Base-by-base conservation (phyloP, 1,140 invertebrate species). In the Ceratoteleas bidentatus region DNA sequence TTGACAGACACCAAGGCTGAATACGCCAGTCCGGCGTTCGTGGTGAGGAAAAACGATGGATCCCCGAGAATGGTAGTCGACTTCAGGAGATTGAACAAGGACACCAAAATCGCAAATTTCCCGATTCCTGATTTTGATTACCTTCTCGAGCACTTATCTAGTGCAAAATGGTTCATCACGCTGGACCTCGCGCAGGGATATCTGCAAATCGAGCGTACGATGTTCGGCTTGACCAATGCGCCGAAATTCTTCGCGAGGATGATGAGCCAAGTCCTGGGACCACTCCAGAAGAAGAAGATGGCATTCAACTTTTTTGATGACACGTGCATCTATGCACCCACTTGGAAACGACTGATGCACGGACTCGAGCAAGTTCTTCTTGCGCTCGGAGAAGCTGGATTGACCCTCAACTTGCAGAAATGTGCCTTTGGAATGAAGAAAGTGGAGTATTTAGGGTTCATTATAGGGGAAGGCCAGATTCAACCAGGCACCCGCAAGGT, bases 41-140 rank as follows among this genome's bases (percentile, higher is more conserved):
- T 88, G 2, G 87, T 79, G 7, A 49, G 58, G 0, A 90, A 89
- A 53, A 87, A 85, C 34, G 83, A 84, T 43, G 85, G 86, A 0
- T 45, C 57, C 0, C 68, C 56, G 0, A 64, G 91, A 0, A 78
- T 65, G 75, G 52, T 85, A 15, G 79, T 90, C 0, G 88, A 92
- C 62, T 93, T 88, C 77, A 65, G 91, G n/a, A 50, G 78, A 45
- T 64, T 94, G 6, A 93, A 93, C 84, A 32, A 54, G 0, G 68
- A 88, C 4, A 92, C 90, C 16, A 73, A 66, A 40, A 56, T 32
- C 14, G 14, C 68, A 7, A 50, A 9, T 36, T 74, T 57, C 34
- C 75, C 62, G 10, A 66, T 80, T 7, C 77, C 57, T 0, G 49
- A 80, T 53, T 68, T 74, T n/a, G 69, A 80, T n/a, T 40, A 73